These are phyloP conservation scores for Grammomys surdaster DNA, from an alignment of 2,113 vertebrate species.

Conservation along the genomic window DNA sequence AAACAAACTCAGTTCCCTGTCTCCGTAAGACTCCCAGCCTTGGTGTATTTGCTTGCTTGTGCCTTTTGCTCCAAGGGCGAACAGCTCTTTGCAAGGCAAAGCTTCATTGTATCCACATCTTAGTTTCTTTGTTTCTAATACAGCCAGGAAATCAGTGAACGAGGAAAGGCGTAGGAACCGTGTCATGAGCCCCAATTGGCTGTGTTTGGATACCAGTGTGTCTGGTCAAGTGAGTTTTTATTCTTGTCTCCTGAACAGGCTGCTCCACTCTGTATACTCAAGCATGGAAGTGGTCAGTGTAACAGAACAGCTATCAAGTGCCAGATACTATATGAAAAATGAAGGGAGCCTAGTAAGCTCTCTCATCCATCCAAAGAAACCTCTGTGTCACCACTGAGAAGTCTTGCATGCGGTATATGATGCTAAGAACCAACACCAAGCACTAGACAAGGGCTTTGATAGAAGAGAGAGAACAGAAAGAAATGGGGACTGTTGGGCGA, in stretches of 20 bases:
- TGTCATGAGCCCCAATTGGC: neutral
- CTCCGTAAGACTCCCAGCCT: neutral
- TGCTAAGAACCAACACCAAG: neutral
- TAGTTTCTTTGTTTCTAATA: neutral
- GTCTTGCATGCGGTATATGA: neutral
- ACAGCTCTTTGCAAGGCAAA: neutral
- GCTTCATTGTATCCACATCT: neutral
- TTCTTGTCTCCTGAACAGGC: neutral
- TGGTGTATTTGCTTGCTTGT: neutral
- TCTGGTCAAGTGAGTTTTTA: slow-evolving; percentile 5
- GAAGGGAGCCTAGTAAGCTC: neutral
- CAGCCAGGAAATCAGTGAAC: neutral
- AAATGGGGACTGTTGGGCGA: neutral
- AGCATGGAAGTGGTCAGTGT: neutral
- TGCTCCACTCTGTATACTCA: neutral
- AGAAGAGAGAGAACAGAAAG: neutral
- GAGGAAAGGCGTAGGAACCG: too few relatives aligned
- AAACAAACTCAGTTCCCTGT: neutral
- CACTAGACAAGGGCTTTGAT: slow-evolving; percentile 10
- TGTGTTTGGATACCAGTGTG: neutral
- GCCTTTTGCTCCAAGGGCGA: neutral
- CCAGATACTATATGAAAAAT: neutral
- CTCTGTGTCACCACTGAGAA: neutral
- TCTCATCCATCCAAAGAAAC: neutral
- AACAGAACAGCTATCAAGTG: neutral